These are phyloP conservation scores for Cryptus armator DNA, from an alignment of 2,888 invertebrate species.

Conservation along the genomic window DNA sequence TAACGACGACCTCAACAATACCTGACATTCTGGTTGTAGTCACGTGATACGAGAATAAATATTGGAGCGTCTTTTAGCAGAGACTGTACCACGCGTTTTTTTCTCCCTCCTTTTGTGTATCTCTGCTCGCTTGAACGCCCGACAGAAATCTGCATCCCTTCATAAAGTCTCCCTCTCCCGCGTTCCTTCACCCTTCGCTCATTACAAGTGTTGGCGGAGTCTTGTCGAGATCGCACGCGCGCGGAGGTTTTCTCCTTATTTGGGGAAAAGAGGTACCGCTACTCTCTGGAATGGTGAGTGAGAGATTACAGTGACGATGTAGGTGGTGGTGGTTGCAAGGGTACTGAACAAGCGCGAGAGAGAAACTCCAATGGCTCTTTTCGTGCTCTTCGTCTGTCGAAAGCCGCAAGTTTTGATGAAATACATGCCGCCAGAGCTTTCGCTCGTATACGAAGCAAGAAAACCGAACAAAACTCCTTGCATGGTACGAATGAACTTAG, in stretches of 20 bases:
- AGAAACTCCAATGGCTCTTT: constrained; percentile 29
- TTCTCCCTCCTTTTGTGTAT: background rate
- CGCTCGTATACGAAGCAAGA: constrained; percentile 48
- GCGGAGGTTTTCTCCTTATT: constrained; percentile 23
- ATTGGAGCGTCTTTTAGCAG: background rate
- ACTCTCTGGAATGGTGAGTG: constrained; percentile 8
- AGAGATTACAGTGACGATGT: constrained; percentile 22
- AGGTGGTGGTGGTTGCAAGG: background rate
- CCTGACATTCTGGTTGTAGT: too few species aligned
- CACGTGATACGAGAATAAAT: background rate
- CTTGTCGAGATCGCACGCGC: constrained; percentile 3
- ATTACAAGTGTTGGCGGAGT: constrained; percentile 32
- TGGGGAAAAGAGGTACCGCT: constrained; percentile 32
- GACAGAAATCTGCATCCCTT: background rate
- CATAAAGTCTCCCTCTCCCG: background rate
- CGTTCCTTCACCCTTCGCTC: constrained; percentile 18
- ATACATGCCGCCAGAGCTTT: constrained; percentile 67
- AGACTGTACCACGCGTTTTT: background rate
- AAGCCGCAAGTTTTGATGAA: constrained; percentile 79
- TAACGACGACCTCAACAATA: background rate
- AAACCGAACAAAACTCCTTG: constrained; percentile 57
- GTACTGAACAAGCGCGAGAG: constrained; percentile 6
- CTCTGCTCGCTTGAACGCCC: background rate
- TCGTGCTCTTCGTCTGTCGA: constrained; percentile 34
- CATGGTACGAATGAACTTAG: constrained; percentile 26